Base-by-base conservation (phyloP, 2,888 invertebrate species). In the Drosophila lacicola region DNA sequence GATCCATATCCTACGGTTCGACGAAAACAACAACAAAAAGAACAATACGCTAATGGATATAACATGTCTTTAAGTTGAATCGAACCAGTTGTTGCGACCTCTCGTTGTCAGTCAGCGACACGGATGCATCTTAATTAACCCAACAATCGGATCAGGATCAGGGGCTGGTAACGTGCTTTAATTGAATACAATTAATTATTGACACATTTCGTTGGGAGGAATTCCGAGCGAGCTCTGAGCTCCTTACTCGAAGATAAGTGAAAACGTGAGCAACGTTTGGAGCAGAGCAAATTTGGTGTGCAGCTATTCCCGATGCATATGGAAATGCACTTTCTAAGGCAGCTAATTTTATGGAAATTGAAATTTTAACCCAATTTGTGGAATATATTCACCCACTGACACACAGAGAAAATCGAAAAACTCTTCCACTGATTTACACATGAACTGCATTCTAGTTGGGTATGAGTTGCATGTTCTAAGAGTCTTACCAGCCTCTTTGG, bases 131-230 rank as follows among this genome's bases (percentile, higher is more conserved):
- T 90, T 90, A 88, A 90, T 90, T 89, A 90, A 78, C 71, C 72
- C 57, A 70, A 71, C 39, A 68, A 67, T 50, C 55, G 45, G 34
- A 49, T 14, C 46, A 14, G 56, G 55, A 61, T 65, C 49, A 49
- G 39, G 49, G 50, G 55, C 34, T 46, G 51, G 58, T 19, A 70
- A 74, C 74, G 74, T 78, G 82, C 76, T 84, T 90, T 89, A 91
- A 90, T 91, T 91, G 87, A 90, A 91, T 91, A 80, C 90, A 91
- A 91, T 91, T 91, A 91, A 91, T 91, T 91, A 91, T 90, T 91
- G 90, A 91, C 91, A 91, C 90, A 90, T 91, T 90, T 90, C 68
- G 80, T 62, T 64, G 77, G 70, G 69, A 79, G 74, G 76, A 82
- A 86, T 87, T 74, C 75, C 70, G 80, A 80, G 75, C 71, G 71